Evolutionary conservation across 2,888 invertebrate genomes (phyloP).

Genomic region (Trimorus sp.): DNA sequence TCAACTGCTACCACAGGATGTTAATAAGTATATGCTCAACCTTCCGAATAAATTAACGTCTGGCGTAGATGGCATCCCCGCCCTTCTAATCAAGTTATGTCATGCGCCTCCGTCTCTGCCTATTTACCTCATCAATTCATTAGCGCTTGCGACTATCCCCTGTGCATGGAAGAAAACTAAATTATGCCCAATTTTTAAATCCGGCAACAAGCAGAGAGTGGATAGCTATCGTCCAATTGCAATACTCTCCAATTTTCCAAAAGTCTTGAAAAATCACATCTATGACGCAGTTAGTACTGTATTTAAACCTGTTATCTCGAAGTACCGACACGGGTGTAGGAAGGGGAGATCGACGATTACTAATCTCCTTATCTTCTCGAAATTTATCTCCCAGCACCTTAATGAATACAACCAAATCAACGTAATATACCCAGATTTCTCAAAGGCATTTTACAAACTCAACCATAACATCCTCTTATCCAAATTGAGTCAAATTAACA

Average conservation of each 20-base stretch:
- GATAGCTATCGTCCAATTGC: neutral
- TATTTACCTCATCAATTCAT: neutral
- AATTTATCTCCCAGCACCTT: neutral
- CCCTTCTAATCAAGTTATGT: neutral
- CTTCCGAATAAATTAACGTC: neutral
- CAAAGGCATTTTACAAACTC: conserved; percentile 16
- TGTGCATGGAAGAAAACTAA: neutral
- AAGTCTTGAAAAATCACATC: neutral
- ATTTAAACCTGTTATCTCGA: neutral
- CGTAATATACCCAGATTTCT: conserved; percentile 15
- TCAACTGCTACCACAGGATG: no score
- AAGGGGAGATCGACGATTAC: conserved; percentile 3
- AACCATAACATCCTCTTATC: neutral
- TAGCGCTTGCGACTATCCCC: neutral
- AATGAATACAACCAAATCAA: conserved; percentile 9
- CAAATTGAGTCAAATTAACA: neutral
- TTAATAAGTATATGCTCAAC: no score
- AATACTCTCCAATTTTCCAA: neutral
- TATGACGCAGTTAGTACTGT: neutral
- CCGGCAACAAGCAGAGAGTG: neutral
- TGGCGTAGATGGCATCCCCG: neutral
- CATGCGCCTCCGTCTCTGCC: neutral
- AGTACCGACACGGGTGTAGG: neutral
- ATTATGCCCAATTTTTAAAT: neutral
- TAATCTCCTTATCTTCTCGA: neutral